Evolutionary conservation across 2,113 vertebrate species (phyloP), one percentile per base, ranked within the genome.

Genomic region (Mustela nigripes): DNA sequence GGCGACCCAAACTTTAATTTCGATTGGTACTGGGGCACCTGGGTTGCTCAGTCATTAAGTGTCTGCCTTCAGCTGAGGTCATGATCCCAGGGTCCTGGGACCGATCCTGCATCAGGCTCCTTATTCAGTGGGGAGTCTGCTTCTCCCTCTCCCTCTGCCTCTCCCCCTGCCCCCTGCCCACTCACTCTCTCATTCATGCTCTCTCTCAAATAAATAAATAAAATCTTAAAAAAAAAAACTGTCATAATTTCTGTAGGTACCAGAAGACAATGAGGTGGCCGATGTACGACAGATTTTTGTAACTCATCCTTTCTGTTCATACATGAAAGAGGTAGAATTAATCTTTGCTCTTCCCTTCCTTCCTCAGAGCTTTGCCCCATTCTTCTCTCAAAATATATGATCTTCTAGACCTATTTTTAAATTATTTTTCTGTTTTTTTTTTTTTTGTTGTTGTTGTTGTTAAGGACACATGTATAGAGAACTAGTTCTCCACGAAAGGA

Each of bases 211-310:
- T 31, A 65, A 65, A 65, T 31, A 65, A 65, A 65, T 65, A 65
- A 65, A 31, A 65, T 14, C 26, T 31, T 31, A 14, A 63, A 63
- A 65, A 28, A 63, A 65, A 12, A 2, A 0, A 26, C 62, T 62
- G 28, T 31, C 18, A 67, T 67, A 74, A 67, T 79, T 73, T 42
- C 39, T 21, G 19, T 0, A 31, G 8, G 26, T 26, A 16, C 15
- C 16, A 15, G 42, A 56, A 78, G n/a, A 63, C 42, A 24, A 11
- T 3, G 16, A 45, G 14, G 5, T 39, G 24, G 21, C 79, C 26
- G 1, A 33, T 7, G 0, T 19, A 8, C 7, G 31, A 9, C 2
- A 0, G 3, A 2, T 67, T 58, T 62, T 33, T 53, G 60, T 42
- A 31, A 31, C 16, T 24, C 36, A 19, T 18, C 33, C 39, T 18